Percentiles rank a stretch among this genome's conserved stretches.
These are phyloP conservation scores for Acinonyx jubatus DNA, from an alignment of 2,113 vertebrate species.

Conservation along the genomic window DNA sequence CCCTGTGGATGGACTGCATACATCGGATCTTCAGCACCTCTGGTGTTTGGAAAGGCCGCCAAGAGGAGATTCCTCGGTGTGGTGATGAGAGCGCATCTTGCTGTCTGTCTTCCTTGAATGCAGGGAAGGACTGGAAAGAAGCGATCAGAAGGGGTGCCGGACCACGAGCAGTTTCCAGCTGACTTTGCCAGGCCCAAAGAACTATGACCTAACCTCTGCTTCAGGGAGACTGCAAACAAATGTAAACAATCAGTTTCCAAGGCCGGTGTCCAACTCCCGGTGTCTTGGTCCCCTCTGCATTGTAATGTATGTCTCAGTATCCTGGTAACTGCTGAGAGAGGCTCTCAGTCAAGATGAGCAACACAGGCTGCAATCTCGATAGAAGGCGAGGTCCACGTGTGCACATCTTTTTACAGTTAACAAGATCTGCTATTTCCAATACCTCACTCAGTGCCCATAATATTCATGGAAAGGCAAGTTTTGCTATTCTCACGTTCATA, in stretches of 20 bases:
- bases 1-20: too few relatives aligned
- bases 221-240: conserved; percentile 71
- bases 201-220: conserved; percentile 77
- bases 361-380: neutral
- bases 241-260: conserved; percentile 78
- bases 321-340: conserved; percentile 61
- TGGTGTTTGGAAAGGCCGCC: neutral
- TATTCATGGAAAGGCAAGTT: neutral
- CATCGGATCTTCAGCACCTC: neutral
- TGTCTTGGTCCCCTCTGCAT: conserved; percentile 52
- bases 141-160: conserved; percentile 21
- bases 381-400: neutral
- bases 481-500: neutral
- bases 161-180: conserved; percentile 55
- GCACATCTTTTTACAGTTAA: conserved; percentile 41
- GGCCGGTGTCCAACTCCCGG: conserved; percentile 50
- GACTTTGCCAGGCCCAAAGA: conserved; percentile 59
- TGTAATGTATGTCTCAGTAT: conserved; percentile 69
- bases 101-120: neutral
- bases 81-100: conserved; percentile 11
- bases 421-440: neutral
- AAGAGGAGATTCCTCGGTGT: neutral
- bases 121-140: conserved; percentile 51
- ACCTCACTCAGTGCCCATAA: neutral
- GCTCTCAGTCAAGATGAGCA: neutral